A percentile compares a stretch with the other conserved stretches of the same genome.
These are phyloP conservation scores for Spongilla lacustris DNA, from an alignment of 37 sponge, comb jelly and placozoan genomes.

Conservation along the genomic window DNA sequence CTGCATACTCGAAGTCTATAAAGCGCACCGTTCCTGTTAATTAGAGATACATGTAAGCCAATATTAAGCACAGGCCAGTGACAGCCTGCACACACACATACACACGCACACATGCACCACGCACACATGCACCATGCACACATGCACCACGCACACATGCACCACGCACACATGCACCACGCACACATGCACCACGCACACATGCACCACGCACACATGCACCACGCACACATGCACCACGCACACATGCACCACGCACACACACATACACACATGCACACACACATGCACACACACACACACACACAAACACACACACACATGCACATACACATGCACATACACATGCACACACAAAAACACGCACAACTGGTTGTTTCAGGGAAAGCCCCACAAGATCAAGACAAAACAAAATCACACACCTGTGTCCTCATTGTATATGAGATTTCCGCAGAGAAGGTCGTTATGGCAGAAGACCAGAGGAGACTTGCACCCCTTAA, in stretches of 20 bases:
- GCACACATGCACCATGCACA: no score
- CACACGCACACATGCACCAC: background rate
- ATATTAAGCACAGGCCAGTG: background rate
- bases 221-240: no score
- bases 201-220: constrained; percentile 14
- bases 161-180: constrained; percentile 13
- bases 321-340: constrained; percentile 10
- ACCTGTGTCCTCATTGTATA: constrained; percentile 66
- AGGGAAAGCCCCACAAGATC: no score
- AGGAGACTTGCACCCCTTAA: constrained; percentile 18
- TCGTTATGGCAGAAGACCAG: constrained; percentile 95
- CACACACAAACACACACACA: constrained; percentile 45
- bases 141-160: background rate
- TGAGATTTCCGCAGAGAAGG: constrained; percentile 73
- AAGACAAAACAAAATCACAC: no score
- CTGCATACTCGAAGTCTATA: constrained; percentile 93
- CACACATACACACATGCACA: background rate
- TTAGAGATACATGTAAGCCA: background rate
- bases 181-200: constrained; percentile 32
- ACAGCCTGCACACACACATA: background rate
- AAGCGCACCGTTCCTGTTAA: constrained; percentile 53
- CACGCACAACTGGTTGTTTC: background rate
- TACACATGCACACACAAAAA: no score
- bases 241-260: background rate
- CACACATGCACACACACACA: constrained; percentile 19